phyloP scores from a whole-genome alignment of 1,140 invertebrate genomes.

The Watersipora subatra region DNA sequence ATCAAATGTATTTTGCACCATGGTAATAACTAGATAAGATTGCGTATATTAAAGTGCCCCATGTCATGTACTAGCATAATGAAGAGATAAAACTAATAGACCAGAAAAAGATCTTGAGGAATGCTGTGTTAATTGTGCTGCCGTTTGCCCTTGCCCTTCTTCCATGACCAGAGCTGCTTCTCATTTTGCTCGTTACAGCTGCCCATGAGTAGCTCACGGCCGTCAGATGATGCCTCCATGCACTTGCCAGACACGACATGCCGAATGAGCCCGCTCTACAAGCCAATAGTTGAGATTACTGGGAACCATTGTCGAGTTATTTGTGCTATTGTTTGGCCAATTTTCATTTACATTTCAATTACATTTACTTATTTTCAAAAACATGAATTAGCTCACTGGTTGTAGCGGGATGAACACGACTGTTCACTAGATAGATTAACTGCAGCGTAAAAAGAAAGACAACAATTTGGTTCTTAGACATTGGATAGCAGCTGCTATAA shows the following conservation, averaged over 20 bases:
- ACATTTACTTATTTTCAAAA: background rate
- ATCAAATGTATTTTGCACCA: no score
- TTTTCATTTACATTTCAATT: background rate
- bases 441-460: background rate
- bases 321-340: no score
- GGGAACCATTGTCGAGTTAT: background rate
- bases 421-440: background rate
- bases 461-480: no score
- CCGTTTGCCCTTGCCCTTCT: slow-evolving; percentile 41
- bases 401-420: no score
- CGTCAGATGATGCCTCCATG: slow-evolving; percentile 57
- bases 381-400: no score
- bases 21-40: no score
- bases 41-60: no score
- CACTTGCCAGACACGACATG: slow-evolving; percentile 85
- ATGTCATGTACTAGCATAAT: no score
- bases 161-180: slow-evolving; percentile 87
- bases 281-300: slow-evolving; percentile 11
- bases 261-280: slow-evolving; percentile 67
- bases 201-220: slow-evolving; percentile 57
- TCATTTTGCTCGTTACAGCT: slow-evolving; percentile 55
- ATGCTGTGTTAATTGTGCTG: background rate
- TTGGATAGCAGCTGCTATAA: no score
- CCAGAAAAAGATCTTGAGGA: no score
- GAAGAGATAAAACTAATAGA: no score